Base-by-base conservation (phyloP, 2,113 vertebrate species). In the Empidonax traillii region DNA sequence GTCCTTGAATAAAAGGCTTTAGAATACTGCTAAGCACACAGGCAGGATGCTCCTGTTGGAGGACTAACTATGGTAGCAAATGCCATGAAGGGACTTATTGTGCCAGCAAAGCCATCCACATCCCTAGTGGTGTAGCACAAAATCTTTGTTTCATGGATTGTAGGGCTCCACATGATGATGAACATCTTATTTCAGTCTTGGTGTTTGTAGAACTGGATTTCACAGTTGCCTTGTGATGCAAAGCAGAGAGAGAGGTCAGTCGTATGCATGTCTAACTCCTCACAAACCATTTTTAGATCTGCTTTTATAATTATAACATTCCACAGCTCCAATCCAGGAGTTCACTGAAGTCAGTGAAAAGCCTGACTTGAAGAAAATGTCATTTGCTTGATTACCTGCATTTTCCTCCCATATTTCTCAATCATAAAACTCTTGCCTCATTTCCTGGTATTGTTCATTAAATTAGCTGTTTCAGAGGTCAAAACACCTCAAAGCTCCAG, bases 111-210 rank as follows among this genome's bases (percentile, higher is more conserved):
- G 19, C 12, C 49, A 56, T 16, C 20, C 27, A 9, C 2, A 4
- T 31, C 39, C 39, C n/a, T 55, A 14, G 33, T n/a, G 51, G n/a
- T 15, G 11, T n/a, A 35, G 33, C 44, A 80, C 28, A 73, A 87
- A 22, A 21, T 46, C 52, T 46, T 37, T 27, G 10, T 25, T 75
- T 27, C 14, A 47, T 19, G 49, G 24, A 33, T 28, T 55, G 16
- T 28, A 77, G 33, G 43, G 37, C n/a, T 63, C 49, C n/a, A 30
- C 28, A 31, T 0, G 2, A 27, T 0, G 2, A 37, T 13, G 10
- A 37, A 39, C 35, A 20, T 17, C 30, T 75, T 24, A 44, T 27
- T 89, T 77, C 37, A 66, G 78, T 27, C 14, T 39, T 53, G 23
- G 37, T n/a, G 21, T 49, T 43, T 61, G 31, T 39, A 31, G 46